These are phyloP conservation scores for Amorpha juglandis DNA, from an alignment of 2,888 invertebrate genomes.

Conservation along the genomic window DNA sequence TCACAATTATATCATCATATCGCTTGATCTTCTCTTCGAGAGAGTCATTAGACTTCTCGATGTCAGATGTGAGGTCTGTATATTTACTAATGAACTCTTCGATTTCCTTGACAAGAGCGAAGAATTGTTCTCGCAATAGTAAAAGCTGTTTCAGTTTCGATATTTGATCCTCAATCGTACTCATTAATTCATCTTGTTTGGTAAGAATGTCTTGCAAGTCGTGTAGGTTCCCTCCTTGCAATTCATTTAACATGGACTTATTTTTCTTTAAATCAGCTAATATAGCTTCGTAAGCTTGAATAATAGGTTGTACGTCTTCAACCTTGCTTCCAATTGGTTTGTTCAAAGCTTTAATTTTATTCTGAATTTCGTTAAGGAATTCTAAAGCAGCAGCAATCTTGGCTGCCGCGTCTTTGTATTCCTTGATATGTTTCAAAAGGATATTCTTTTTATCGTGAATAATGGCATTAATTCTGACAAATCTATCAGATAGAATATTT, in stretches of 20 bases:
- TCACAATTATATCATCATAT: conserved; percentile 92
- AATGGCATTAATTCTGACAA: conserved; percentile 88
- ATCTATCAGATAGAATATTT: conserved; percentile 90
- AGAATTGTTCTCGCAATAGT: conserved; percentile 93
- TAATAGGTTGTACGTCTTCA: conserved; percentile 94
- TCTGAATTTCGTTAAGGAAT: conserved; percentile 92
- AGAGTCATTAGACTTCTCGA: conserved; percentile 92
- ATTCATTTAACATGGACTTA: conserved; percentile 89
- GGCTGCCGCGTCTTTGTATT: conserved; percentile 91
- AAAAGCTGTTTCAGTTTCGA: conserved; percentile 91
- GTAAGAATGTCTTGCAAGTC: conserved; percentile 91
- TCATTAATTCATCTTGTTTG: conserved; percentile 94
- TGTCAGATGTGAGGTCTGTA: conserved; percentile 92
- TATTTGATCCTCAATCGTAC: conserved; percentile 93
- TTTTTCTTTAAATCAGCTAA: conserved; percentile 90
- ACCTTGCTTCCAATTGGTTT: conserved; percentile 94
- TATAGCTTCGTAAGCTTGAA: conserved; percentile 91
- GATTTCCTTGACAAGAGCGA: conserved; percentile 93
- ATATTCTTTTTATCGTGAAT: conserved; percentile 90
- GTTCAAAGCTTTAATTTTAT: conserved; percentile 91
- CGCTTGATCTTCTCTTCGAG: conserved; percentile 94
- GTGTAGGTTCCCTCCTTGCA: conserved; percentile 90
- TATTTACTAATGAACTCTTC: conserved; percentile 94
- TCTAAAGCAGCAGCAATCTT: conserved; percentile 91
- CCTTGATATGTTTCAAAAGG: conserved; percentile 90